Conservation (phyloP, 2,888 invertebrate genomes). For the Congeria kusceri region DNA sequence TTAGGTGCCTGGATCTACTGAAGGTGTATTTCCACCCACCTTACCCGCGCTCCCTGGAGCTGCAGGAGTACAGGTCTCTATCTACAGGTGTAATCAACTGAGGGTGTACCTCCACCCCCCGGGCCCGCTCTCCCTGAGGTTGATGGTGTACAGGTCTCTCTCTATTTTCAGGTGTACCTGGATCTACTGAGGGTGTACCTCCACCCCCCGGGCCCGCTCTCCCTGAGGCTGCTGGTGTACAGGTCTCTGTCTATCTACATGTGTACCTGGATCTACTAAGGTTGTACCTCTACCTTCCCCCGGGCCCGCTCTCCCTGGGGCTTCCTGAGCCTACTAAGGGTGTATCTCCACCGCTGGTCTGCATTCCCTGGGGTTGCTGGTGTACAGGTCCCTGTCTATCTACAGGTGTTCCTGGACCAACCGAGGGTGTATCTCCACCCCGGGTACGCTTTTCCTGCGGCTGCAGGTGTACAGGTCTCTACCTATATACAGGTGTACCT, state of each 20-base stretch:
- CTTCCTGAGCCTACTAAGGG: constrained; percentile 20
- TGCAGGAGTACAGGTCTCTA: constrained; percentile 11
- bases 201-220: constrained; percentile 29
- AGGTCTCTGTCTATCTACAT: constrained; percentile 10
- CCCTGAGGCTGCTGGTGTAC: constrained; percentile 35
- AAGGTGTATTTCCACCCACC: constrained; percentile 51
- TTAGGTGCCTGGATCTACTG: constrained; percentile 40
- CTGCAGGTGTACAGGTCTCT: too few relatives aligned
- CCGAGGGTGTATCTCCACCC: too few relatives aligned
- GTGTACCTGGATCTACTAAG: constrained; percentile 47
- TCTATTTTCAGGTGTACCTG: constrained; percentile 45
- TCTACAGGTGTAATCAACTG: constrained; percentile 49
- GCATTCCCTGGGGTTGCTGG: too few relatives aligned
- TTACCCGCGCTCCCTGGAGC: constrained; percentile 28
- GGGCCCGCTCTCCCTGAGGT: constrained; percentile 1
- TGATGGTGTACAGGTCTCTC: not conserved
- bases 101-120: constrained; percentile 53
- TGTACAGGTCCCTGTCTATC: too few relatives aligned
- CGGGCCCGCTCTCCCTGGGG: constrained; percentile 39
- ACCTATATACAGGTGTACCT: constrained; percentile 45
- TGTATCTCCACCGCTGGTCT: too few relatives aligned
- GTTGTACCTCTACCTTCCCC: constrained; percentile 53
- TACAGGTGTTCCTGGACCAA: too few relatives aligned
- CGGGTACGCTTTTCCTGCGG: too few relatives aligned
- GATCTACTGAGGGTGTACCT: constrained; percentile 51